Conservation (phyloP, 2,113 vertebrate species). For the Gallinago undulata region DNA sequence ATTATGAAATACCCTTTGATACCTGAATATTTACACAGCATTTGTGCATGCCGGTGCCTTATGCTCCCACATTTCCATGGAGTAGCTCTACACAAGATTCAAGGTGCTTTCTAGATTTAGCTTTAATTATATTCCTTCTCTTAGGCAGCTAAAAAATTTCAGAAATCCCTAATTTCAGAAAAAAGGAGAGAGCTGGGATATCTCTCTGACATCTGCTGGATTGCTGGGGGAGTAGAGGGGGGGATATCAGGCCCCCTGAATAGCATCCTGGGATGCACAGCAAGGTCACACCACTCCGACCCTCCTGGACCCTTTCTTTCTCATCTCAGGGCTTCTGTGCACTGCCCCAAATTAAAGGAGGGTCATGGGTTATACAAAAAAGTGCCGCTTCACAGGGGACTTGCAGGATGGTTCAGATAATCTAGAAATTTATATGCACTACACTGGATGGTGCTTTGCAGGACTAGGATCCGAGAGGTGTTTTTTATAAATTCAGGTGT, state of each 20-base stretch:
- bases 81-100: neutral
- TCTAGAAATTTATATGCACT: neutral
- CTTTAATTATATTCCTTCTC: neutral
- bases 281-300: neutral
- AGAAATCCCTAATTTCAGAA: neutral
- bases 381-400: neutral
- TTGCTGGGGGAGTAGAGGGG: too few species aligned
- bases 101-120: neutral
- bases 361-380: neutral
- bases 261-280: neutral
- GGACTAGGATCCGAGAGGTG: neutral
- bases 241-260: neutral
- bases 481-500: neutral
- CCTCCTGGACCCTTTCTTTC: neutral
- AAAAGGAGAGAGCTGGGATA: neutral
- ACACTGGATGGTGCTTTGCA: neutral
- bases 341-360: neutral
- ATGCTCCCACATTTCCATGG: neutral
- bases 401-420: neutral
- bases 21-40: neutral
- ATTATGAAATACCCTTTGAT: neutral
- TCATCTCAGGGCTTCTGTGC: neutral
- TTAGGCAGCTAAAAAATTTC: neutral
- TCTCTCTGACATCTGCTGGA: neutral
- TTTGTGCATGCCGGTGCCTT: neutral